Percentiles rank a stretch among this genome's conserved stretches.
Conservation (phyloP, 2,113 vertebrate species). For the Oenanthe melanoleuca region DNA sequence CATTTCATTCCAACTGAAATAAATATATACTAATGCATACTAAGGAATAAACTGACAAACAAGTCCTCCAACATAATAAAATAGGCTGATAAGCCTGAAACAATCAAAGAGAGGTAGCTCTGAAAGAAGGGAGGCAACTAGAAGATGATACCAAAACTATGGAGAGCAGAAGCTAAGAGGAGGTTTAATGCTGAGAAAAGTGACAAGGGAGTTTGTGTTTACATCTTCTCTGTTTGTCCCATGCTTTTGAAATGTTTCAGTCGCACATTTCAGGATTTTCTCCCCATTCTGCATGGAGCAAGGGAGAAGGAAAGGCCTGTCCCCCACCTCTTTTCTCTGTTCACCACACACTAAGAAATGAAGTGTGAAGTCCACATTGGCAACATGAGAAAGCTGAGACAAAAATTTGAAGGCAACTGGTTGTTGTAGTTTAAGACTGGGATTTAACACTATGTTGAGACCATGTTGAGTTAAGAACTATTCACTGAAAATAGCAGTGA, state of each 20-base stretch:
- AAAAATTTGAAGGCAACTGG: background rate
- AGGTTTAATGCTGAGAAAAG: background rate
- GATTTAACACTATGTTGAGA: background rate
- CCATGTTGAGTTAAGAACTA: background rate
- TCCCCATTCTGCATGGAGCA: background rate
- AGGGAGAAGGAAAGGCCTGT: background rate
- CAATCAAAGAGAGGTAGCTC: background rate
- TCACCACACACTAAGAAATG: background rate
- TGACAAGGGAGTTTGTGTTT: background rate
- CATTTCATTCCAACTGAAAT: background rate
- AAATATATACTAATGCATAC: background rate
- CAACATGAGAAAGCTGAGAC: background rate
- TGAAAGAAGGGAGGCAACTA: background rate
- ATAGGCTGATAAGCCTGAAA: background rate
- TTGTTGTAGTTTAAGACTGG: background rate
- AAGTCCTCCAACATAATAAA: background rate
- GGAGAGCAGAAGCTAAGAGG: background rate
- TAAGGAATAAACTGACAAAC: background rate
- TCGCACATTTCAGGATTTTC: background rate
- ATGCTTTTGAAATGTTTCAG: background rate
- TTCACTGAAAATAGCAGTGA: background rate
- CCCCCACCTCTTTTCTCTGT: background rate
- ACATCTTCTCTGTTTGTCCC: background rate
- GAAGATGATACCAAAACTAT: background rate
- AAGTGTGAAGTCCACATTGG: background rate